Evolutionary conservation across 2,888 invertebrate species (phyloP).

Genomic region (Nebria brevicollis): DNA sequence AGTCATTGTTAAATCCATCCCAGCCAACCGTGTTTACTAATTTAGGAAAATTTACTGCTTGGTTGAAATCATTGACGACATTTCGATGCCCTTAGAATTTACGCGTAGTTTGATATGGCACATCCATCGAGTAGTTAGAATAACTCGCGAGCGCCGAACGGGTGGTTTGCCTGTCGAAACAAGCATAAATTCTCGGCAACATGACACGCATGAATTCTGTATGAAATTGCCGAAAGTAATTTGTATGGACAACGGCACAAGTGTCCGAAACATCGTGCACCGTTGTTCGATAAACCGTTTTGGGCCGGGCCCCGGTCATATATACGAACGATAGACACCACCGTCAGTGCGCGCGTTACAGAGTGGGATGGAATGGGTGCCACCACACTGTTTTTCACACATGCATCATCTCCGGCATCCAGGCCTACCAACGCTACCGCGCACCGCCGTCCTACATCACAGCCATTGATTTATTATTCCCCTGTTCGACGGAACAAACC

Average conservation of each 20-base stretch:
- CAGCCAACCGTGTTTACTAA: too few relatives aligned
- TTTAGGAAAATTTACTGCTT: constrained; percentile 16
- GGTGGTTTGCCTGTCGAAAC: constrained; percentile 33
- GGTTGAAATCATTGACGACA: constrained; percentile 29
- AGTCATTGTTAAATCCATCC: too few relatives aligned
- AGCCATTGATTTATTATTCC: constrained; percentile 45
- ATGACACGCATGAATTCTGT: constrained; percentile 46
- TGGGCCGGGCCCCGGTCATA: constrained; percentile 18
- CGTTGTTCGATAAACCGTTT: constrained; percentile 37
- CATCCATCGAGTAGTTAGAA: constrained; percentile 2
- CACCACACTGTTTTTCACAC: constrained; percentile 44
- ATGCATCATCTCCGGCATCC: constrained; percentile 46
- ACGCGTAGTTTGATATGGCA: constrained; percentile 38
- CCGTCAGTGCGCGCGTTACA: constrained; percentile 6
- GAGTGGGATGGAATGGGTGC: constrained; percentile 5
- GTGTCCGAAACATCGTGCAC: constrained; percentile 33
- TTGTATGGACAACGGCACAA: constrained; percentile 45
- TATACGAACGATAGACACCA: background rate
- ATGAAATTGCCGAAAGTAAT: constrained; percentile 47
- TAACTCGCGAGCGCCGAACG: background rate
- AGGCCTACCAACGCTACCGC: constrained; percentile 32
- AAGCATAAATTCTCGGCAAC: constrained; percentile 42
- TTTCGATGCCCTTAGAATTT: constrained; percentile 38
- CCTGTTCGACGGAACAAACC: constrained; percentile 42
- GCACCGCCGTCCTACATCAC: constrained; percentile 13